phyloP scores from a whole-genome alignment of 2,888 invertebrate species.

The Litoditis marina region DNA sequence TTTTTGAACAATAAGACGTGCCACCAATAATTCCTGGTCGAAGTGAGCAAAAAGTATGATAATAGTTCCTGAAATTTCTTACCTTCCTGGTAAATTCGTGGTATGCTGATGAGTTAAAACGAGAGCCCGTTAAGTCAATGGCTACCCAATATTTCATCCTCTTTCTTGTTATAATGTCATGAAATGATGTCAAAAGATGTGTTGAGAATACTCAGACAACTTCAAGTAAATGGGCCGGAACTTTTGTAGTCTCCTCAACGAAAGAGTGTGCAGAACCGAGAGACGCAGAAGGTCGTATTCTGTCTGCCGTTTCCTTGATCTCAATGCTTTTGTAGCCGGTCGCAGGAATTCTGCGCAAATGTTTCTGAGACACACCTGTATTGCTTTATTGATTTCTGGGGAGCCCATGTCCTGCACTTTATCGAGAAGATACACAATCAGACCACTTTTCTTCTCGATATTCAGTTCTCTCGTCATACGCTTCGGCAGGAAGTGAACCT shows the following conservation, averaged over 20 bases:
- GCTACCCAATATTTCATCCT: not conserved
- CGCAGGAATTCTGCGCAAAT: no score
- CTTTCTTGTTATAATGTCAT: not conserved
- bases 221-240: not conserved
- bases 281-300: no score
- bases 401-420: conserved; percentile 41
- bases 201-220: no score
- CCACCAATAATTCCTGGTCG: no score
- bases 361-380: conserved; percentile 33
- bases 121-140: not conserved
- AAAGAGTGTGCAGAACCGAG: no score
- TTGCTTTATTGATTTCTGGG: conserved; percentile 31
- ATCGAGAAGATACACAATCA: conserved; percentile 41
- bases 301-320: no score
- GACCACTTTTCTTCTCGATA: conserved; percentile 41
- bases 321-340: not conserved
- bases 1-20: not conserved
- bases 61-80: no score
- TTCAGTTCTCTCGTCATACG: conserved; percentile 20
- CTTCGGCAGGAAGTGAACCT: conserved; percentile 44
- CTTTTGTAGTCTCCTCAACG: no score
- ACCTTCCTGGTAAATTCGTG: no score
- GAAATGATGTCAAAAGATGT: no score
- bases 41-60: no score
- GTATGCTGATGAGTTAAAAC: no score